Evolutionary conservation across 92 coral and sea anemone genomes (phyloP).

Genomic region (Epizoanthus scotinus): DNA sequence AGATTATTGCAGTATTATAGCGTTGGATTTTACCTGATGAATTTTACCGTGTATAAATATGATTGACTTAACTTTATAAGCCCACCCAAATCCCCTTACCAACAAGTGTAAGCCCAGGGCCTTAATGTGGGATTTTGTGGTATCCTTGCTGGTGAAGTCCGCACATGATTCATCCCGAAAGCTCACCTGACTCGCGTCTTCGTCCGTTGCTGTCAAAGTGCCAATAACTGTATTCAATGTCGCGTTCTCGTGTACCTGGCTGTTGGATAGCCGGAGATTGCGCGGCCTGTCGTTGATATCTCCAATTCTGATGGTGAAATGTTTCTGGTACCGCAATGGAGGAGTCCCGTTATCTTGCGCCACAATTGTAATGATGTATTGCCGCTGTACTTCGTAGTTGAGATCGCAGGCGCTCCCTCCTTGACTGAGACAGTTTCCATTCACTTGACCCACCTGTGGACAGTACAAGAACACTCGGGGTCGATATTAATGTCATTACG

Average conservation of each 20-base stretch:
- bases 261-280: constrained; percentile 69
- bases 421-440: constrained; percentile 67
- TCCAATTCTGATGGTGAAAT: constrained; percentile 63
- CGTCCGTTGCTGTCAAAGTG: constrained; percentile 49
- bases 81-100: too few relatives aligned
- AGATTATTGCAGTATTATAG: too few relatives aligned
- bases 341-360: constrained; percentile 85
- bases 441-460: constrained; percentile 73
- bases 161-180: neutral
- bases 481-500: too few relatives aligned
- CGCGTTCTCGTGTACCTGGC: constrained; percentile 79
- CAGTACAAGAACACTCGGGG: neutral
- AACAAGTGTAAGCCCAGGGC: too few relatives aligned
- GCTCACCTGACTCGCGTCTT: constrained; percentile 24
- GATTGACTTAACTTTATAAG: too few relatives aligned
- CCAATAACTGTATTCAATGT: constrained; percentile 69
- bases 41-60: too few relatives aligned
- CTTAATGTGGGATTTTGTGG: too few relatives aligned
- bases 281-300: constrained; percentile 94
- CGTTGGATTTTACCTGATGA: too few relatives aligned
- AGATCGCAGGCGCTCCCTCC: constrained; percentile 82
- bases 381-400: constrained; percentile 72
- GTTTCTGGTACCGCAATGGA: constrained; percentile 51
- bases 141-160: too few relatives aligned
- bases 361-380: constrained; percentile 62